Conservation (phyloP, 2,113 vertebrate genomes). For the Eptatretus burgeri region DNA sequence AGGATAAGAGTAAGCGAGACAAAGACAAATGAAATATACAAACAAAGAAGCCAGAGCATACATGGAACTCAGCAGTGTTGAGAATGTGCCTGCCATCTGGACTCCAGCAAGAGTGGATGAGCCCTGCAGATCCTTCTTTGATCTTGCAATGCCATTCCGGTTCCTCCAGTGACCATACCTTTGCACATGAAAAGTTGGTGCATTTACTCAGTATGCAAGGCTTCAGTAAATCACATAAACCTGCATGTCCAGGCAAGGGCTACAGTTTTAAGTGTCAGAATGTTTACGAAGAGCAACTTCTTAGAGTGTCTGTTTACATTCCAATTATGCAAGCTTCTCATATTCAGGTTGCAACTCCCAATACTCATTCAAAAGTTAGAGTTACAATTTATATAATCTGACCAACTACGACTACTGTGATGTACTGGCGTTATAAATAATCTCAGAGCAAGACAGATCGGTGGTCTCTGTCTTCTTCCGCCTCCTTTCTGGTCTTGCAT, state of each 20-base stretch:
- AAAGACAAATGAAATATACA: no score
- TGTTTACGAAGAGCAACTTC: background rate
- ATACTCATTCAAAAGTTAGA: no score
- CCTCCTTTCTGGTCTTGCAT: no score
- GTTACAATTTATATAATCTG: no score
- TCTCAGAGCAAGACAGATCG: no score
- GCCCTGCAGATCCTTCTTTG: slow-evolving; percentile 71
- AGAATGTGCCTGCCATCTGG: slow-evolving; percentile 91
- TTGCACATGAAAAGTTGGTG: background rate
- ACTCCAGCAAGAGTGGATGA: slow-evolving; percentile 77
- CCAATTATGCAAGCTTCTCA: background rate
- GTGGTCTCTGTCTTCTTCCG: no score
- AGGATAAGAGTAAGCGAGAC: no score
- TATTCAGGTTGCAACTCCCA: background rate
- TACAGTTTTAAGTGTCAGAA: background rate
- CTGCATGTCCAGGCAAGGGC: background rate
- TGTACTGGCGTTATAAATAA: no score
- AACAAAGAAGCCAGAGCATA: slow-evolving; percentile 11
- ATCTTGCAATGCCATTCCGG: slow-evolving; percentile 86
- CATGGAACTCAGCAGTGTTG: slow-evolving; percentile 87
- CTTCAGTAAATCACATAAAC: background rate
- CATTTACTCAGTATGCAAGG: background rate
- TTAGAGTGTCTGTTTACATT: background rate
- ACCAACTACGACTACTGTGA: no score
- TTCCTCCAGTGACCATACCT: slow-evolving; percentile 93